Evolutionary conservation across 2,797 vertebrate species (phyloP).

Genomic region (Ctenopoma kingsleyae): DNA sequence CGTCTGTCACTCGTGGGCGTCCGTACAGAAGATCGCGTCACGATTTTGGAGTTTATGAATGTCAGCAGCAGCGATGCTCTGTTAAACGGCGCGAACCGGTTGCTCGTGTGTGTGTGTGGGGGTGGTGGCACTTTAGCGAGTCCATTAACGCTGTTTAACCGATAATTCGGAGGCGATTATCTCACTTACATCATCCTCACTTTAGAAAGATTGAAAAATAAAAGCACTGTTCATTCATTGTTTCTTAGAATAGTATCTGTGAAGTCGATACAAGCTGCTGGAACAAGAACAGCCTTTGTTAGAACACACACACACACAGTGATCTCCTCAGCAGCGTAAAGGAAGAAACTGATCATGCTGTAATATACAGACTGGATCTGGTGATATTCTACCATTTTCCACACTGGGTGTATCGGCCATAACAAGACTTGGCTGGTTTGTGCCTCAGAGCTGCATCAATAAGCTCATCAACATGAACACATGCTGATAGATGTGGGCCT

Average conservation of each 20-base stretch:
- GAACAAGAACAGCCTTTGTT: constrained; percentile 9
- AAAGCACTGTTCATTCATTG: constrained; percentile 54
- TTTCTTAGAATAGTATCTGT: constrained; percentile 46
- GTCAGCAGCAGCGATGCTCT: constrained; percentile 55
- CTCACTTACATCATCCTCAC: constrained; percentile 65
- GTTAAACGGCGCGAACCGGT: constrained; percentile 43
- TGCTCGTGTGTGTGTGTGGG: constrained; percentile 31
- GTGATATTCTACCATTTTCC: too few species aligned
- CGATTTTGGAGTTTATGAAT: constrained; percentile 61
- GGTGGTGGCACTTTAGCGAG: constrained; percentile 53
- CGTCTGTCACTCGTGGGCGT: constrained; percentile 51
- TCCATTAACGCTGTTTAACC: constrained; percentile 55
- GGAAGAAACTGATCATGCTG: neutral
- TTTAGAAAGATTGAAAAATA: constrained; percentile 34
- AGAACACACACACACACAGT: neutral
- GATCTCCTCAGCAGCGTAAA: neutral
- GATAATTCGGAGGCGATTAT: constrained; percentile 63
- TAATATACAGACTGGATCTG: neutral
- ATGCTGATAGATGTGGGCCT: too few species aligned
- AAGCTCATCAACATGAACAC: too few species aligned
- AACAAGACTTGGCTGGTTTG: too few species aligned
- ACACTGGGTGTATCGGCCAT: too few species aligned
- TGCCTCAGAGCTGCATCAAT: too few species aligned
- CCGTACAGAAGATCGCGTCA: constrained; percentile 56
- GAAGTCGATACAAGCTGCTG: constrained; percentile 8